Evolutionary conservation across 2,888 invertebrate species (phyloP).

Genomic region (Leptopterna dolabrata): DNA sequence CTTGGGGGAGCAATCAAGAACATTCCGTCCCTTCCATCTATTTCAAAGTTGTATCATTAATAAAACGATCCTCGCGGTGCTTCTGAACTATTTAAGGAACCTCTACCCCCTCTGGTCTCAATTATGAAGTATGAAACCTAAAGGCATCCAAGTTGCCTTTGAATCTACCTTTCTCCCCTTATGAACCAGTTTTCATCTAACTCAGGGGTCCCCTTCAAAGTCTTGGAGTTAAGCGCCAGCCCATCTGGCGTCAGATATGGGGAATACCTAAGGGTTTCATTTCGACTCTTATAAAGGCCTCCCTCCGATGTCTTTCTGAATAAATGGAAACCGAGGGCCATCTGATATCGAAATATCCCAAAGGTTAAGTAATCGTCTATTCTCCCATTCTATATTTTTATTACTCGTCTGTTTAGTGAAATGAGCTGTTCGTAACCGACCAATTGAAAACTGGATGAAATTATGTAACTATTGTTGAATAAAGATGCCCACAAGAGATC

Average conservation of each 20-base stretch:
- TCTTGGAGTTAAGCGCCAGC: background rate
- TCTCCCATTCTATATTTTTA: no score
- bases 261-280: background rate
- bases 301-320: background rate
- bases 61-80: background rate
- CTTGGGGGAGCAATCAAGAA: background rate
- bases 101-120: background rate
- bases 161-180: background rate
- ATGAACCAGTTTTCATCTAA: background rate
- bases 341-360: background rate
- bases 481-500: no score
- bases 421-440: no score
- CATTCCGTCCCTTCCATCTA: background rate
- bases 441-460: no score
- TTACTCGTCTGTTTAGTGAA: no score
- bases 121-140: background rate
- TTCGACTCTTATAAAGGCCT: background rate
- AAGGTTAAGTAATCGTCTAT: no score
- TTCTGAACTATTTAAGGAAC: slow-evolving; percentile 7
- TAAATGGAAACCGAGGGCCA: background rate
- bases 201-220: background rate
- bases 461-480: no score
- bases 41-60: background rate
- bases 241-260: background rate
- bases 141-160: background rate